Percentiles rank a stretch among this genome's conserved stretches.
Conservation (phyloP, 2,888 invertebrate genomes). For the Andrena hattorfiana region DNA sequence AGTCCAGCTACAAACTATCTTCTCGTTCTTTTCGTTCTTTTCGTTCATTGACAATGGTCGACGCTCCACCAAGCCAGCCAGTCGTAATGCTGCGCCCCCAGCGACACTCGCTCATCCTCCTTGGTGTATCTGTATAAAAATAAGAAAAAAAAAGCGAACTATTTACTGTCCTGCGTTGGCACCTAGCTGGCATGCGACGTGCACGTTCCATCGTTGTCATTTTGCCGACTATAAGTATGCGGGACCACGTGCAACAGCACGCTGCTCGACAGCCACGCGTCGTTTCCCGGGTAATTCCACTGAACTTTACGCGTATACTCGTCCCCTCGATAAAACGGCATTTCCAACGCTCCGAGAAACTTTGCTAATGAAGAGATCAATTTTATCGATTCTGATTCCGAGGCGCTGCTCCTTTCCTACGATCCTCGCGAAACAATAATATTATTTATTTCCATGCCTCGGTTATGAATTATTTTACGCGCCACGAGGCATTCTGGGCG, state of each 20-base stretch:
- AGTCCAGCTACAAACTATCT: conserved; percentile 72
- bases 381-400: neutral
- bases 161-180: neutral
- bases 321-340: neutral
- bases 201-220: neutral
- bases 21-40: neutral
- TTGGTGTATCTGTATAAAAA: too few relatives aligned
- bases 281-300: neutral
- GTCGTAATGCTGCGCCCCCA: too few relatives aligned
- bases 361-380: conserved; percentile 17
- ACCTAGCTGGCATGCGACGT: neutral
- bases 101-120: too few relatives aligned
- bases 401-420: neutral
- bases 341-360: neutral
- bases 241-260: neutral
- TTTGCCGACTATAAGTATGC: neutral
- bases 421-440: neutral
- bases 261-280: neutral
- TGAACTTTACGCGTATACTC: conserved; percentile 2
- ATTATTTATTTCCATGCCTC: conserved; percentile 1
- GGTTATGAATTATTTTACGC: conserved; percentile 8
- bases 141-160: neutral
- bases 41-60: neutral
- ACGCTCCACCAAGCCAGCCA: neutral
- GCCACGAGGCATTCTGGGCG: neutral